phyloP scores from a whole-genome alignment of 2,888 invertebrate genomes.

The Lymantria monacha region DNA sequence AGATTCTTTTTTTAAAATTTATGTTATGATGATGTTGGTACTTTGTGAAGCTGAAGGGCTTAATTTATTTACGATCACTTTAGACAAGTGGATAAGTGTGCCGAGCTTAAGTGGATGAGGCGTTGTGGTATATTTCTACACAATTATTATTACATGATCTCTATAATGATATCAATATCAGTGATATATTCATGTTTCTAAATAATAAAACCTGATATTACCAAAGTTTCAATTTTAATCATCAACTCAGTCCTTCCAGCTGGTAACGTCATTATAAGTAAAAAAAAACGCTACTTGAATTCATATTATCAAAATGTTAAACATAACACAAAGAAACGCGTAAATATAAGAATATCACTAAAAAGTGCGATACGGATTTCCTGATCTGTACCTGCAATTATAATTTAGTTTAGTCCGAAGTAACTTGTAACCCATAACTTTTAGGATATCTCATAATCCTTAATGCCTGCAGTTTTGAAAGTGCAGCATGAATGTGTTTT shows the following conservation, averaged over 20 bases:
- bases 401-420: slow-evolving; percentile 3
- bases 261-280: too few species aligned
- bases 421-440: slow-evolving; percentile 11
- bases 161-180: background rate
- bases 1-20: slow-evolving; percentile 56
- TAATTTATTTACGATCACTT: slow-evolving; percentile 33
- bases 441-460: slow-evolving; percentile 21
- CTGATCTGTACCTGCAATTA: too few species aligned
- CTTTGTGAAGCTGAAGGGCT: slow-evolving; percentile 43
- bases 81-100: slow-evolving; percentile 22
- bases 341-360: too few species aligned
- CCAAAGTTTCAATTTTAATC: background rate
- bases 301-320: too few species aligned
- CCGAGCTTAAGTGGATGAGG: background rate
- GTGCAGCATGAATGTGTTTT: slow-evolving; percentile 23
- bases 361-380: too few species aligned
- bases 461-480: slow-evolving; percentile 25
- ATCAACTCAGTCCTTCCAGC: background rate
- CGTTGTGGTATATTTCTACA: background rate
- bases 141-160: background rate
- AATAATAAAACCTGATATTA: too few species aligned
- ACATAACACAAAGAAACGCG: too few species aligned
- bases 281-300: slow-evolving; percentile 5
- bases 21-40: slow-evolving; percentile 43
- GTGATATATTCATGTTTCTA: background rate